Percentiles rank a stretch among this genome's conserved stretches.
These are phyloP conservation scores for Ceyx cyanopectus DNA, from an alignment of 2,113 vertebrate species.

Conservation along the genomic window DNA sequence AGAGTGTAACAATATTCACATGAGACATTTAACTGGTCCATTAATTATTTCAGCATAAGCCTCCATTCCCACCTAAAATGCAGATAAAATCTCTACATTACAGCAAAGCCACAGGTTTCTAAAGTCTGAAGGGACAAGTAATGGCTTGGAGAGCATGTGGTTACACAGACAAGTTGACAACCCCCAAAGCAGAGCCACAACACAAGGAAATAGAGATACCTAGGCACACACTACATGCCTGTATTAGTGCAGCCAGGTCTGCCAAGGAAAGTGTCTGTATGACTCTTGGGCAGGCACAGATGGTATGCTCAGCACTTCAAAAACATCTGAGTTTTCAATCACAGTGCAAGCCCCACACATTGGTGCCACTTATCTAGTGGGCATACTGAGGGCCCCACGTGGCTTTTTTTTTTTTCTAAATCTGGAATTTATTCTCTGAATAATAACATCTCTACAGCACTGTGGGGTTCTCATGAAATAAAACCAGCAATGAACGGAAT, in stretches of 20 bases:
- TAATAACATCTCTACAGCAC: background rate
- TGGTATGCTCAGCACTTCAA: accelerated
- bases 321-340: background rate
- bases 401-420: background rate
- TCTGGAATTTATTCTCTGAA: background rate
- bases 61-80: background rate
- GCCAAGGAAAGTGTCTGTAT: background rate
- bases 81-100: background rate
- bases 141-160: background rate
- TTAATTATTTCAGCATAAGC: background rate
- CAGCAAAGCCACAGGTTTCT: background rate
- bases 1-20: background rate
- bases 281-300: background rate
- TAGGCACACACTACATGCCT: background rate
- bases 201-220: background rate
- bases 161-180: background rate
- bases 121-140: background rate
- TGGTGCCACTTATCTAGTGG: background rate
- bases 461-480: background rate
- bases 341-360: background rate
- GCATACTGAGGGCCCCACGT: background rate
- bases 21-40: accelerated
- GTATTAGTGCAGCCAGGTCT: accelerated
- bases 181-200: background rate
- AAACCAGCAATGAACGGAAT: background rate